Base-by-base conservation (phyloP, 2,888 invertebrate species). In the Lasioglossum oenotherae region DNA sequence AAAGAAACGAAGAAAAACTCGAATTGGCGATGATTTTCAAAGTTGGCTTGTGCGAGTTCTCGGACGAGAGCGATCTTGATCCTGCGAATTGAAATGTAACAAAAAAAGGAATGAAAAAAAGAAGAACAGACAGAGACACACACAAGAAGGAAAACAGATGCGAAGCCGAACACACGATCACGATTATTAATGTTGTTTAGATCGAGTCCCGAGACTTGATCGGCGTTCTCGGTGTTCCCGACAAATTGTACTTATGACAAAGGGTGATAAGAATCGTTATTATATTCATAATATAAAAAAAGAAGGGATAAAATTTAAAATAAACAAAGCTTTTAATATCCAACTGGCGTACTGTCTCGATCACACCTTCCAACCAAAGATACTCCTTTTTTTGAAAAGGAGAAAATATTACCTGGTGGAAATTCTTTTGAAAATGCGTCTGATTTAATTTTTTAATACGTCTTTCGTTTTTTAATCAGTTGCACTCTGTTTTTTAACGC, bases 271-370 rank as follows among this genome's bases (percentile, higher is more conserved):
- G 86, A 88, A 87, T 91, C 90, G 88, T 92, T 93, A 91, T 90
- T 91, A 92, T 92, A 89, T 89, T 92, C 83, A 89, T 91, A 90
- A 90, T 87, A 86, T 84, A 73, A 73, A 84, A 87, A 80, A 81
- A 75, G 82, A 79, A 81, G 75, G 82, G 77, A 86, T 87, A 80
- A 83, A 87, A 88, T 92, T 84, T 82, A 90, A 84, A 92, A 93
- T 92, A 92, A 93, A 92, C 78, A 85, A 91, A 91, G 90, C 91
- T 92, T 93, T 92, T 92, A 92, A 92, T 92, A 92, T 92, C 89
- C 88, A 88, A 64, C 27, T 27, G 0, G 19, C 57, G 19, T 19
- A 23, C 10, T 10, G 6, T 8, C 23, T 35, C 23, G 4, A 38
- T 38, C 16, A 3, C 12, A 23, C n/a, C 12, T 16, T 49, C 41